These are phyloP conservation scores for Acanthopagrus latus DNA, from an alignment of 2,797 vertebrate genomes.

Conservation along the genomic window DNA sequence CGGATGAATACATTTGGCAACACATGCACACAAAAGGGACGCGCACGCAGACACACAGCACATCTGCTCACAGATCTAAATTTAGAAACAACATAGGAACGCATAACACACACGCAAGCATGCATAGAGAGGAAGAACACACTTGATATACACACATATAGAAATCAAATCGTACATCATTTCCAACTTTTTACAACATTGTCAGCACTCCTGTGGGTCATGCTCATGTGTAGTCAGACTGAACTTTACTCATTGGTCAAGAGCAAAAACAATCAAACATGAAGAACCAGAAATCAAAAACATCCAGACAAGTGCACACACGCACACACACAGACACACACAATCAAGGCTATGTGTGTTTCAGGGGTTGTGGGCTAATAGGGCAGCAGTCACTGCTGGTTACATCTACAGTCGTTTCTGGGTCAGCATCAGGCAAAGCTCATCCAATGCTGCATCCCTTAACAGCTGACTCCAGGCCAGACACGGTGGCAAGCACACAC, in stretches of 20 bases:
- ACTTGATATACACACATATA: not conserved
- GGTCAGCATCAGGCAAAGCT: constrained; percentile 75
- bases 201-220: not conserved
- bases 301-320: not conserved
- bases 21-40: constrained; percentile 50
- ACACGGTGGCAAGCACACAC: constrained; percentile 11
- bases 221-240: not conserved
- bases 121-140: constrained; percentile 5
- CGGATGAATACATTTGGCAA: constrained; percentile 53
- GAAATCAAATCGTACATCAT: too few relatives aligned
- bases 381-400: constrained; percentile 73
- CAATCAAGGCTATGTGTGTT: constrained; percentile 24
- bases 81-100: constrained; percentile 61
- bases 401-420: constrained; percentile 74
- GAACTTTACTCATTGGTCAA: not conserved
- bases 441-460: constrained; percentile 62
- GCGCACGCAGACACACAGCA: constrained; percentile 40
- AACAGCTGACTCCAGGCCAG: constrained; percentile 74
- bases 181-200: not conserved
- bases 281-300: not conserved
- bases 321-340: not conserved
- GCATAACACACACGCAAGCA: not conserved
- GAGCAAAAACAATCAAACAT: not conserved
- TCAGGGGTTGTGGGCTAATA: constrained; percentile 64
- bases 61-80: constrained; percentile 70